Evolutionary conservation across 2,888 invertebrate species (phyloP), one percentile per base, ranked within the genome.

Genomic region (Tenthredo amoena): DNA sequence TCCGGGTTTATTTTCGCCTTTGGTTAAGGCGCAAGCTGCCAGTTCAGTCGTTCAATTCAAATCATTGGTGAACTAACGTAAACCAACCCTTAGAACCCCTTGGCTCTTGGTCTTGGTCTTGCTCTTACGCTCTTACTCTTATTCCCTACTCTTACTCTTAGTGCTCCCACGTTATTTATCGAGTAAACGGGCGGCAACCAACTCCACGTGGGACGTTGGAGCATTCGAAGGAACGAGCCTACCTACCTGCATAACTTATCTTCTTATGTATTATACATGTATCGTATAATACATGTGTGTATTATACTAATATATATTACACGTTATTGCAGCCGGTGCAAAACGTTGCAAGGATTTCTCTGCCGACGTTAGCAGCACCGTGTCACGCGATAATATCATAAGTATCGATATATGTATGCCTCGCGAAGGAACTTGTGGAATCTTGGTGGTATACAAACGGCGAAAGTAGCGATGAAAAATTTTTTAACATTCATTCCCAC

Each of bases 171-270:
- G 12, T 62, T 62, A 91, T 90, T 90, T 90, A 91, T 91, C 89
- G 88, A 87, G 87, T 85, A 68, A 68, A 68, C 68, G 12, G 86
- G 86, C 68, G 72, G 72, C 12, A 72, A 55, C 40, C 85, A 87
- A 86, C 84, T 87, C 88, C 90, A 90, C 89, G 90, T 91, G 89
- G 90, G 90, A 68, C 68, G 68, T 34, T 4, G 18, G 34, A 68
- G 31, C 12, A 65, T 65, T 65, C 65, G 65, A 65, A 26, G 26
- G 65, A 65, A 65, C 65, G 34, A 31, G 34, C 87, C 86, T 82
- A 26, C 40, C 87, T 88, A 65, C 76, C 62, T 90, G 89, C 89
- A 90, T 90, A 90, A 91, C 90, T 91, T 91, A 91, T 91, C 88
- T 88, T 84, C 85, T 68, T 83, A 81, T 72, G 21, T 62, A 10